phyloP scores from a whole-genome alignment of 2,888 invertebrate genomes.

The Philopedon plagiatum region DNA sequence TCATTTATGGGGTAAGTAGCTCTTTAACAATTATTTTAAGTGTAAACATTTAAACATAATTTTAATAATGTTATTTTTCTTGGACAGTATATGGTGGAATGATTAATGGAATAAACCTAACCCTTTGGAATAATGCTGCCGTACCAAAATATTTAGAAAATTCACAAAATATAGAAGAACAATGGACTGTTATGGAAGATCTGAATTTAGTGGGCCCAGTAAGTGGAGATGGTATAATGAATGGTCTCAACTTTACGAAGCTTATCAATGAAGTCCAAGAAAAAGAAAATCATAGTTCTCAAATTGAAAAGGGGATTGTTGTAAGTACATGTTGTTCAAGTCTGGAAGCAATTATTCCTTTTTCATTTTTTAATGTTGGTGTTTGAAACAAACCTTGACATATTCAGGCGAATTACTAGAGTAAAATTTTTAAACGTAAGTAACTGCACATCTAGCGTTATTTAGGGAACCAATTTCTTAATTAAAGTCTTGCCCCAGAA shows the following conservation, averaged over 20 bases:
- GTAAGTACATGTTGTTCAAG: conserved; percentile 59
- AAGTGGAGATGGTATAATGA: conserved; percentile 56
- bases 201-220: conserved; percentile 61
- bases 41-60: too few species aligned
- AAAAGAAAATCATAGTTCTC: conserved; percentile 56
- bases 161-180: conserved; percentile 68
- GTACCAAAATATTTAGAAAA: conserved; percentile 62
- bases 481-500: too few species aligned
- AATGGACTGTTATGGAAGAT: conserved; percentile 69
- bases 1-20: conserved; percentile 18
- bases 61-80: too few species aligned
- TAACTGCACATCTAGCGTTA: too few species aligned
- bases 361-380: too few species aligned
- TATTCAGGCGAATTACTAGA: too few species aligned
- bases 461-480: too few species aligned
- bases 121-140: conserved; percentile 67
- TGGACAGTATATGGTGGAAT: too few species aligned
- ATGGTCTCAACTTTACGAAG: conserved; percentile 61
- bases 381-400: too few species aligned
- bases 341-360: too few species aligned
- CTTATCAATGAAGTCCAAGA: conserved; percentile 59
- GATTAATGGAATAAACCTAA: conserved; percentile 67
- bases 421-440: too few species aligned
- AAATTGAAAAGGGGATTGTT: conserved; percentile 58
- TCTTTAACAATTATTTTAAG: conserved; percentile 39